phyloP scores from a whole-genome alignment of 2,888 invertebrate species.

The Tinea pellionella region DNA sequence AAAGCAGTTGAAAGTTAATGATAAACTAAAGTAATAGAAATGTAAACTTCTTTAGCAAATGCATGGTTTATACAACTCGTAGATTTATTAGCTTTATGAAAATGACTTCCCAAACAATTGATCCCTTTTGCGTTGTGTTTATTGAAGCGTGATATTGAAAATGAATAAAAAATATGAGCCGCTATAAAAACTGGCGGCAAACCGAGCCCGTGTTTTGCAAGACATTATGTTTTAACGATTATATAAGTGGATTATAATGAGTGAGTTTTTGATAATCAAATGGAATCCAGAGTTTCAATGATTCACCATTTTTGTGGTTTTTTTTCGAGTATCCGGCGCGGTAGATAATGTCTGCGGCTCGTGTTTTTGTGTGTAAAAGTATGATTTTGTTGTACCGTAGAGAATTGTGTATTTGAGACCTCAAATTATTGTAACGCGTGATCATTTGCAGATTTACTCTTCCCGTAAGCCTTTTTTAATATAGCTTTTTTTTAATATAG shows the following conservation, averaged over 20 bases:
- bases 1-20: no score
- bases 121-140: background rate
- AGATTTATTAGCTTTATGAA: background rate
- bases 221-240: constrained; percentile 27
- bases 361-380: background rate
- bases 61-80: background rate
- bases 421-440: constrained; percentile 2
- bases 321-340: background rate
- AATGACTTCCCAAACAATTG: background rate
- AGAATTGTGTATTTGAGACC: background rate
- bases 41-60: no score
- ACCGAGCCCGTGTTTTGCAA: constrained; percentile 11
- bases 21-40: no score
- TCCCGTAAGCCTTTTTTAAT: background rate
- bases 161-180: constrained; percentile 9
- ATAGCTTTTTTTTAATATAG: no score
- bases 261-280: constrained; percentile 14
- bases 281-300: constrained; percentile 18
- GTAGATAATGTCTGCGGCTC: constrained; percentile 6
- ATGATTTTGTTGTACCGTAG: background rate
- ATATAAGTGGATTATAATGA: constrained; percentile 32
- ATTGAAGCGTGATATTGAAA: constrained; percentile 13
- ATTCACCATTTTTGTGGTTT: constrained; percentile 18
- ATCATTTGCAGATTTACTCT: constrained; percentile 1
- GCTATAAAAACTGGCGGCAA: constrained; percentile 1